Evolutionary conservation across 92 coral and sea anemone species (phyloP).

Genomic region (Galaxea fascicularis): DNA sequence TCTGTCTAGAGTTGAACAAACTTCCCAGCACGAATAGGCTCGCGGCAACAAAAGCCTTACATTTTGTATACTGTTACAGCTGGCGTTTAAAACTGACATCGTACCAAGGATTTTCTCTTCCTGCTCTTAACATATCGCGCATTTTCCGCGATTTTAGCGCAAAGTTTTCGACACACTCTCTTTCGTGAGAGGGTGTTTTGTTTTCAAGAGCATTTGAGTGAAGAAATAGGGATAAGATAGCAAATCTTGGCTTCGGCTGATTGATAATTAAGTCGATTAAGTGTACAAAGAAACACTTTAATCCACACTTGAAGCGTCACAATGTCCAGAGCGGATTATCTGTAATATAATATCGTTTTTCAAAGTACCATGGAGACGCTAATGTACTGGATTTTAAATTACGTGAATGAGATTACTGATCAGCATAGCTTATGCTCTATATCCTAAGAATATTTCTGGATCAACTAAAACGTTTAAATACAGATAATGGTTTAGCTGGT

Average conservation of each 20-base stretch:
- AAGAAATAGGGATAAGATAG: slow-evolving; percentile 40
- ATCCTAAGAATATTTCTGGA: not conserved
- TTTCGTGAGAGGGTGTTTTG: slow-evolving; percentile 60
- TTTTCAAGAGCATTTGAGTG: slow-evolving; percentile 38
- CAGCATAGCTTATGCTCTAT: not conserved
- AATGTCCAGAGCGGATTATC: not conserved
- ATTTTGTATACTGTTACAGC: not conserved
- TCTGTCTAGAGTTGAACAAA: slow-evolving; percentile 38
- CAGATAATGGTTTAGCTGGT: not conserved
- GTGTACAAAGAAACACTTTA: slow-evolving; percentile 16
- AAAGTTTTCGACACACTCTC: slow-evolving; percentile 27
- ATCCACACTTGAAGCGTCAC: slow-evolving; percentile 31
- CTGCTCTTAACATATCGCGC: not conserved
- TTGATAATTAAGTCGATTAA: slow-evolving; percentile 28
- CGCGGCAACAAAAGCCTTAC: not conserved
- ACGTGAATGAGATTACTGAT: not conserved
- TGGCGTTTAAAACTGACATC: not conserved
- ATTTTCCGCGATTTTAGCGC: slow-evolving; percentile 4
- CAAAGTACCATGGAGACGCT: slow-evolving; percentile 1
- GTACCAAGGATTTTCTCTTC: not conserved
- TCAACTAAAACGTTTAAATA: not conserved
- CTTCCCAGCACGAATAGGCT: slow-evolving; percentile 42
- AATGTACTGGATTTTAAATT: not conserved
- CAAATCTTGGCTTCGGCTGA: slow-evolving; percentile 25
- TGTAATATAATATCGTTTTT: slow-evolving; percentile 25